Base-by-base conservation (phyloP, 1,140 invertebrate genomes). In the Lordiphosa clarofinis region DNA sequence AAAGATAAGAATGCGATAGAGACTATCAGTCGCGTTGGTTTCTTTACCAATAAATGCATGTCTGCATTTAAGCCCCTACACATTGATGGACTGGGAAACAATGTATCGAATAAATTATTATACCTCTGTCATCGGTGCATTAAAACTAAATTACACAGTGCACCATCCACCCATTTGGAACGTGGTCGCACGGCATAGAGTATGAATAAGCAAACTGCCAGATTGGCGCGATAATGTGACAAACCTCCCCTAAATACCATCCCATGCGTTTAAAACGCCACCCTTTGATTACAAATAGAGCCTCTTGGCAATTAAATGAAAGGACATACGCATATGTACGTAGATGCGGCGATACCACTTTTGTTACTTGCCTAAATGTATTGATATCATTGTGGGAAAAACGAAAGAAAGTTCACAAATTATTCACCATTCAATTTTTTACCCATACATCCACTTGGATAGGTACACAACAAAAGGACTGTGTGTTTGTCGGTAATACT, bases 231-330 rank as follows among this genome's bases (percentile, higher is more conserved):
- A 60, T 53, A 60, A 60, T 60, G 46, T 44, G 62, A 55, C 38
- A 59, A 65, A 49, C 44, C 56, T 59, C 62, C 62, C 62, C 28
- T 49, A 43, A 24, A 54, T n/a, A 7, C 39, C 50, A 52, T 52
- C 33, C n/a, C 12, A 6, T 7, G 21, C 24, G 2, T 24, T 44
- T 31, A 19, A n/a, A 43, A n/a, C 13, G 11, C 12, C 11, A 9
- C 8, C 15, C 5, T 48, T 42, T 42, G 48, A 37, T n/a, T 15
- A 21, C 24, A 7, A 28, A 6, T 28, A 28, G 24, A 28, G 24
- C 4, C 24, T 28, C 24, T 28, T 28, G 24, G 24, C 24, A 28
- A 28, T 28, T 28, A 28, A 28, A 28, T 7, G 24, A 28, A 28
- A 28, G 1, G 24, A 28, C 24, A 28, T 28, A 7, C 7, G 24